These are phyloP conservation scores for human DNA, from an alignment of 2,113 vertebrate species.

Conservation along the genomic window GRCh38 chr12:126171001-126171500, in stretches of 20 bases:
- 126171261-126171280: neutral
- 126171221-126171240: rapidly evolving
- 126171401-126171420: neutral
- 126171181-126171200: neutral
- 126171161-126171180: neutral
- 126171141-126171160: neutral
- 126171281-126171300: rapidly evolving
- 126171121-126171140: neutral
- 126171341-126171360: rapidly evolving
- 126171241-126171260: too few species aligned
- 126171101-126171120: neutral
- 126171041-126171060: too few species aligned
- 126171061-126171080: neutral
- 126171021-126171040: neutral
- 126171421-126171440: too few species aligned
- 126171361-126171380: neutral
- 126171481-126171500: rapidly evolving
- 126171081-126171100: neutral
- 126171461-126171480: neutral
- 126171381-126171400: neutral
- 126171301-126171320: rapidly evolving
- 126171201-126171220: neutral
- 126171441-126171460: too few species aligned
- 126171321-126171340: too few species aligned
- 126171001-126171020: neutral